These are phyloP conservation scores for Acanthurus tractus DNA, from an alignment of 2,797 vertebrate species.

Conservation along the genomic window DNA sequence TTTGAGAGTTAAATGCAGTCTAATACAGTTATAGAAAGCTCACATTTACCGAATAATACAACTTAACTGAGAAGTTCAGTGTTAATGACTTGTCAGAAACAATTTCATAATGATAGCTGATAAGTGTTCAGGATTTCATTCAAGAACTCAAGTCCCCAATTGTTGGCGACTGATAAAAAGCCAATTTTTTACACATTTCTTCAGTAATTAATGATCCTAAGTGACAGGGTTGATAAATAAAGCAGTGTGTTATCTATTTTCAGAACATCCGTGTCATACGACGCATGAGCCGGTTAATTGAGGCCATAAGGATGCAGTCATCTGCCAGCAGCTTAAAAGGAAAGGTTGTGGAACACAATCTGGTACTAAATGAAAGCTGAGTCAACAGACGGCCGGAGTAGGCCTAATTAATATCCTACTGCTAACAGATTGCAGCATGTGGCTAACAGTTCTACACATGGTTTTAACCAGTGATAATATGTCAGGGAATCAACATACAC, in stretches of 20 bases:
- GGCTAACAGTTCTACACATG: slow-evolving; percentile 63
- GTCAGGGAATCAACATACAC: slow-evolving; percentile 35
- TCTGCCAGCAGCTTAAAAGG: slow-evolving; percentile 71
- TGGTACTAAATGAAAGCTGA: slow-evolving; percentile 70
- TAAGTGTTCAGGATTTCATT: slow-evolving; percentile 8
- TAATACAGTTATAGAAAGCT: slow-evolving; percentile 16
- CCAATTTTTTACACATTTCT: slow-evolving; percentile 17
- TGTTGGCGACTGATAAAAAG: not conserved
- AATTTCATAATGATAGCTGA: not conserved
- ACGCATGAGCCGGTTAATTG: slow-evolving; percentile 53
- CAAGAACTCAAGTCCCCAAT: not conserved
- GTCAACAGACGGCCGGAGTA: slow-evolving; percentile 70
- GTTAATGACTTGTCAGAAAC: slow-evolving; percentile 25
- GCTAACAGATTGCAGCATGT: slow-evolving; percentile 74
- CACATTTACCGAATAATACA: not conserved
- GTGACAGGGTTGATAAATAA: slow-evolving; percentile 47
- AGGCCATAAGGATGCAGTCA: slow-evolving; percentile 70
- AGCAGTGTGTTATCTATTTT: slow-evolving; percentile 49
- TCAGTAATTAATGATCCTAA: slow-evolving; percentile 30
- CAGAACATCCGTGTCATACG: slow-evolving; percentile 54
- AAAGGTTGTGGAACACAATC: slow-evolving; percentile 74
- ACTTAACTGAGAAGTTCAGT: slow-evolving; percentile 14
- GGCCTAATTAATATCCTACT: slow-evolving; percentile 77
- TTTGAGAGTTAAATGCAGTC: not conserved
- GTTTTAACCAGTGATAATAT: slow-evolving; percentile 36